A percentile compares a stretch with the other conserved stretches of the same genome.
Conservation (phyloP, 2,797 vertebrate species). For the Amphiprion clarkii region DNA sequence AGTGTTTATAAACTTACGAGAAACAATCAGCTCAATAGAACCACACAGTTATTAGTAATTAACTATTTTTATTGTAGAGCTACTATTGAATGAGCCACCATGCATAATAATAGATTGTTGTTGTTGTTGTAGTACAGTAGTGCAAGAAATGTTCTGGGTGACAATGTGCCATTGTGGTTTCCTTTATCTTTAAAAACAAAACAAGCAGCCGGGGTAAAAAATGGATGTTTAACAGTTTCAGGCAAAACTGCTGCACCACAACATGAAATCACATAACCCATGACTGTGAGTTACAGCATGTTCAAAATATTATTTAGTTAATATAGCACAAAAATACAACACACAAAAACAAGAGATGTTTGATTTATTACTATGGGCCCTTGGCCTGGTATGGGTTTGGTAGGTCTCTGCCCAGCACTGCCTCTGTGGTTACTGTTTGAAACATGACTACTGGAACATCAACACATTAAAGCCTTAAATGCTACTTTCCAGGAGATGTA, state of each 20-base stretch:
- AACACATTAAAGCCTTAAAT: neutral
- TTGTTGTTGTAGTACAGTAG: conserved; percentile 31
- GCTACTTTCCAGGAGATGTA: neutral
- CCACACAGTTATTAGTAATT: too few species aligned
- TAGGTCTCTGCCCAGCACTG: neutral
- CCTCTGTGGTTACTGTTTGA: neutral
- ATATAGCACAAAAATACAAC: conserved; percentile 1
- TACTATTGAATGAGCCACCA: conserved; percentile 30
- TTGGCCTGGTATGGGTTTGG: neutral
- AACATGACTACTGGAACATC: neutral
- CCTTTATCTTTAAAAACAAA: conserved; percentile 21
- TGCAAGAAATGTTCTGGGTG: conserved; percentile 14
- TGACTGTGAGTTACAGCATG: neutral
- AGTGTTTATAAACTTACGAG: too few species aligned
- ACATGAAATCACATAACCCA: conserved; percentile 4
- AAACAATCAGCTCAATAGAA: too few species aligned
- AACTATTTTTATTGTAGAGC: neutral
- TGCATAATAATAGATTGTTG: conserved; percentile 30
- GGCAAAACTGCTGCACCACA: conserved; percentile 7
- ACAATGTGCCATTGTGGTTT: conserved; percentile 22
- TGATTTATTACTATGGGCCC: neutral
- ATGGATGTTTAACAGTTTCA: neutral
- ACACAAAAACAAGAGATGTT: neutral
- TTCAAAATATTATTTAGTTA: neutral
- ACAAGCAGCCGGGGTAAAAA: neutral